phyloP scores from a whole-genome alignment of 2,797 vertebrate genomes.

The Pseudomugil tenellus region DNA sequence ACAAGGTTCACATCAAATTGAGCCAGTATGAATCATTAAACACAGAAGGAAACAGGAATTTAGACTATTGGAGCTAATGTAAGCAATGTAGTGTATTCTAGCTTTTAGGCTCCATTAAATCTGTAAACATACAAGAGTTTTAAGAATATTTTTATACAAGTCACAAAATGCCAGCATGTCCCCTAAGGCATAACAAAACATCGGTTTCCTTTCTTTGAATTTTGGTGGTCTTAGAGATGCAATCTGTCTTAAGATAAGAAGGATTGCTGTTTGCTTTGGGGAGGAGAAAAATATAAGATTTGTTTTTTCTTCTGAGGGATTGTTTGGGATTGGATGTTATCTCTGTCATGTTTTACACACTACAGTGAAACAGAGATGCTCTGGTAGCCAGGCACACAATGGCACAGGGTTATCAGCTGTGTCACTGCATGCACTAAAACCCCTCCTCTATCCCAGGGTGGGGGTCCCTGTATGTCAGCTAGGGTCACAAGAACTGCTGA shows the following conservation, averaged over 20 bases:
- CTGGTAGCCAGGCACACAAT: slow-evolving; percentile 55
- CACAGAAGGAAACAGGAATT: neutral
- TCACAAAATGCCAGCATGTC: slow-evolving; percentile 37
- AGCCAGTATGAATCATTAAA: slow-evolving; percentile 5
- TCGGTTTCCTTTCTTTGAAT: slow-evolving; percentile 58
- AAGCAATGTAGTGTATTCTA: too few species aligned
- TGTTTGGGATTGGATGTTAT: slow-evolving; percentile 70
- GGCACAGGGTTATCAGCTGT: slow-evolving; percentile 63
- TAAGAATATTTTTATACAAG: slow-evolving; percentile 46
- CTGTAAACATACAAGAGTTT: slow-evolving; percentile 14
- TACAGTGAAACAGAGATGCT: slow-evolving; percentile 49
- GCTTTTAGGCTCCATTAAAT: slow-evolving; percentile 4
- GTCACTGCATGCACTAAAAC: slow-evolving; percentile 27
- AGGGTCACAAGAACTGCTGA: slow-evolving; percentile 13
- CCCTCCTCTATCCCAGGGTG: slow-evolving; percentile 25
- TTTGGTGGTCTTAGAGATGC: slow-evolving; percentile 56
- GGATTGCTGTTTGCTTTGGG: slow-evolving; percentile 64
- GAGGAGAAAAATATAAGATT: slow-evolving; percentile 45
- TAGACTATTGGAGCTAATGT: neutral
- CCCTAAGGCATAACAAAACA: slow-evolving; percentile 42
- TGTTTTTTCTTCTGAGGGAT: slow-evolving; percentile 61
- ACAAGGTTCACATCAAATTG: slow-evolving; percentile 6
- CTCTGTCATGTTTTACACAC: slow-evolving; percentile 55
- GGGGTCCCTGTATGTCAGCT: slow-evolving; percentile 16
- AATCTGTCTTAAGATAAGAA: slow-evolving; percentile 60